Conservation (phyloP, 2,888 invertebrate genomes). For the Lordiphosa andalusiaca region DNA sequence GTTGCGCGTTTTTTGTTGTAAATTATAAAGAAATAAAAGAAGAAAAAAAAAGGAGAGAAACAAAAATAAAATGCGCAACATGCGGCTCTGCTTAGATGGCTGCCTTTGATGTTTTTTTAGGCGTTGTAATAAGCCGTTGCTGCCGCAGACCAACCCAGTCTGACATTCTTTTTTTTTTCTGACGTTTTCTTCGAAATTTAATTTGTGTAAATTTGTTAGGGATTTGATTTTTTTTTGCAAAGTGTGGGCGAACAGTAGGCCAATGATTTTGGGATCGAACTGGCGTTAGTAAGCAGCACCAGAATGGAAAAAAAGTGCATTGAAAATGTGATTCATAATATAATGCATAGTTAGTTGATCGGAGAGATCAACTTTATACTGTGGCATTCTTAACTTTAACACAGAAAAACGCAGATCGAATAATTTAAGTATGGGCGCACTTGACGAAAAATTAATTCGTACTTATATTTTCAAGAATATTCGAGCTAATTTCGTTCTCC, state of each 20-base stretch:
- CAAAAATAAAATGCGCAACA: slow-evolving; percentile 21
- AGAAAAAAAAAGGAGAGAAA: slow-evolving; percentile 33
- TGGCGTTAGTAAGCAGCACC: slow-evolving; percentile 2
- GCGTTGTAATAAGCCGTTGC: slow-evolving; percentile 23
- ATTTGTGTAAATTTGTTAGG: slow-evolving; percentile 14
- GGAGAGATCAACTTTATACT: too few relatives aligned
- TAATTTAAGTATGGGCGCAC: too few relatives aligned
- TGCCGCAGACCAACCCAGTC: slow-evolving; percentile 2
- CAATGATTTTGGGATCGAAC: slow-evolving; percentile 29
- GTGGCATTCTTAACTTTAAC: too few relatives aligned
- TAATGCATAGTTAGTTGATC: too few relatives aligned
- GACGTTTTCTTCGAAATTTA: slow-evolving; percentile 10
- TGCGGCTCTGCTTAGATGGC: slow-evolving; percentile 24
- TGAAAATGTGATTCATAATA: too few relatives aligned
- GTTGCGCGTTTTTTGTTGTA: slow-evolving; percentile 53
- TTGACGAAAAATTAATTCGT: too few relatives aligned
- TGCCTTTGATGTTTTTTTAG: slow-evolving; percentile 44
- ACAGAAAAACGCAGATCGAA: too few relatives aligned
- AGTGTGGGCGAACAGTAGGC: slow-evolving; percentile 21
- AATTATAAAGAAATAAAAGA: slow-evolving; percentile 31
- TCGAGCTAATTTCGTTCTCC: too few relatives aligned
- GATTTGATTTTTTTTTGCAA: background rate
- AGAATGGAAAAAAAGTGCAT: background rate
- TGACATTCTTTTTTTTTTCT: background rate
- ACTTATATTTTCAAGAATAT: too few relatives aligned